A percentile compares a stretch with the other conserved stretches of the same genome.
Evolutionary conservation across 2,797 vertebrate genomes (phyloP).

Genomic region (Crocidura indochinensis): DNA sequence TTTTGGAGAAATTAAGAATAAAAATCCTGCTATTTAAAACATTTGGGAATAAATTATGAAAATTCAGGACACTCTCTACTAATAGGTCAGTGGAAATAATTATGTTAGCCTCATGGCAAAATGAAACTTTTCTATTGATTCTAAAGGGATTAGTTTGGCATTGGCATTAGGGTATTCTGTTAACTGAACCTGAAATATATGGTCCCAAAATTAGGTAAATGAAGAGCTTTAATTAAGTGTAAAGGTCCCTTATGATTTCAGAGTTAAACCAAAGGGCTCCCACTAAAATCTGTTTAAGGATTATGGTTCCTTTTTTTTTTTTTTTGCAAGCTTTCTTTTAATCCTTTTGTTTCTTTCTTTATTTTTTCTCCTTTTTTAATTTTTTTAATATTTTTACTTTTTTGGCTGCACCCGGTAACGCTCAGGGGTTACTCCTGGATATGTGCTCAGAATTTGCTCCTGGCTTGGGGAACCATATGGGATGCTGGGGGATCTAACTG

Average conservation of each 20-base stretch:
- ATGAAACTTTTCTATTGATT: constrained; percentile 31
- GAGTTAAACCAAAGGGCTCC: neutral
- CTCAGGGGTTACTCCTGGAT: too few species aligned
- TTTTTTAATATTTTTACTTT: too few species aligned
- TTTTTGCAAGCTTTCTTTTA: neutral
- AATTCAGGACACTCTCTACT: neutral
- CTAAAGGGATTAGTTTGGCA: constrained; percentile 70
- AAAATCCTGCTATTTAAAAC: constrained; percentile 44
- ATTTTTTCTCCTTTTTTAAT: too few species aligned
- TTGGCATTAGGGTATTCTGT: neutral
- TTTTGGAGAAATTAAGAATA: constrained; percentile 19
- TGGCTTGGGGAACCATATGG: too few species aligned
- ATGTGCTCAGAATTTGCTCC: too few species aligned
- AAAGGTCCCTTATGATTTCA: constrained; percentile 19
- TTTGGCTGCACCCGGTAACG: too few species aligned
- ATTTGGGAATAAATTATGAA: constrained; percentile 67
- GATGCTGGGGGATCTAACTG: too few species aligned
- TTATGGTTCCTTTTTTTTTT: neutral
- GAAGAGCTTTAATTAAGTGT: neutral
- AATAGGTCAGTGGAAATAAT: constrained; percentile 57
- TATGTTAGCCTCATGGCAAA: neutral
- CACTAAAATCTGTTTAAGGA: neutral
- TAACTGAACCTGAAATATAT: neutral
- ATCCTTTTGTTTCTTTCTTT: too few species aligned
- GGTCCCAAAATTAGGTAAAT: constrained; percentile 19